Evolutionary conservation across 2,797 vertebrate species (phyloP), one percentile per base, ranked within the genome.

Genomic region (Pempheris klunzingeri): DNA sequence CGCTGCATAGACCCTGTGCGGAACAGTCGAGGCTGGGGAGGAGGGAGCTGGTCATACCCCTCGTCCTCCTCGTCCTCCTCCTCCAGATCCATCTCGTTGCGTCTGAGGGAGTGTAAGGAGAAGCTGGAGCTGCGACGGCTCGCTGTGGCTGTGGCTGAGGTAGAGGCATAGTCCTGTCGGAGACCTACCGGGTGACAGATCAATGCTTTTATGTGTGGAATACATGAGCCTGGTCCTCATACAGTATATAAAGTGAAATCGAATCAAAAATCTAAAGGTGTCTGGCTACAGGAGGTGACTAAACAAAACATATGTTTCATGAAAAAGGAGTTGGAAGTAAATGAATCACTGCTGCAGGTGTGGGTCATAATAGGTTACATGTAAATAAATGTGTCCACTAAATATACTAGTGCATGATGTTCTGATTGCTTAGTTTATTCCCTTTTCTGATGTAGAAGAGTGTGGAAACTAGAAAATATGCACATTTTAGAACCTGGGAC

Each of bases 151-250:
- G 96, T 98, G 49, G 95, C 95, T 80, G 98, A 97, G 85, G 97
- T 98, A 74, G 98, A 97, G 89, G 98, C 97, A 54, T 97, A 99
- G 89, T 99, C 98, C 94, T 99, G 97, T 78, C 98, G 96, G 73
- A 99, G 97, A 92, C 98, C 98, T 99, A 44, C 10, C 59, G 66
- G 61, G 71, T 2, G 58, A 71, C 9, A 57, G 26, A 85, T 57
- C 24, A 15, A 12, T 44, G 71, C 46, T 67, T 61, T 72, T 5
- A 24, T 78, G 22, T 26, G 50, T n/a, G 30, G 39, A 74, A 75
- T 74, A 74, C 22, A n/a, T 18, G 3, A 73, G 59, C 32, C 39
- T 26, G 36, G 55, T 55, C n/a, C 24, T 43, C 43, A 7, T 46
- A 15, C 2, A 17, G 17, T 39, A 43, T 55, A 46, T 41, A 34